Percentiles rank a stretch among this genome's conserved stretches.
Conservation (phyloP, 2,113 vertebrate genomes). For the Potamarius usumacintae region DNA sequence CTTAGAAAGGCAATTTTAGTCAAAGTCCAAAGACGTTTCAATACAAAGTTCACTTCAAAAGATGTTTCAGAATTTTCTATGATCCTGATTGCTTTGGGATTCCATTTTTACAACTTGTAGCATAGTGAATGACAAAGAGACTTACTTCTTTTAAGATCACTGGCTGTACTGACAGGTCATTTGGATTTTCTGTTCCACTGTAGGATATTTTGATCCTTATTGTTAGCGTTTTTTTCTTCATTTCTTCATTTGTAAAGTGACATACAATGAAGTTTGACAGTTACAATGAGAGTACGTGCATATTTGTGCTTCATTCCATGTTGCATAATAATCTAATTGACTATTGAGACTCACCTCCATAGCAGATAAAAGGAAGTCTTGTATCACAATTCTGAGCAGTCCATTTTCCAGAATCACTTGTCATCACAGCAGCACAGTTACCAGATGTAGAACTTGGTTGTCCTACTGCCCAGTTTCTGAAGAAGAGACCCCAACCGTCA, state of each 20-base stretch:
- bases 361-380: constrained; percentile 14
- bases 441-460: constrained; percentile 5
- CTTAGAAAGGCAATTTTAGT: no score
- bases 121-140: not conserved
- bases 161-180: not conserved
- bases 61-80: not conserved
- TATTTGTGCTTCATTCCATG: not conserved
- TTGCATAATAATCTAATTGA: not conserved
- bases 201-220: constrained; percentile 10
- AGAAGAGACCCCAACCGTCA: constrained; percentile 9
- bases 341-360: constrained; percentile 13
- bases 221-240: not conserved
- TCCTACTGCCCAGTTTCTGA: constrained; percentile 36
- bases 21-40: not conserved
- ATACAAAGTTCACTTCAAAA: not conserved
- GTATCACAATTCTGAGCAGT: not conserved
- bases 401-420: constrained; percentile 7
- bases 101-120: not conserved
- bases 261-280: not conserved
- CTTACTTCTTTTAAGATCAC: constrained; percentile 25
- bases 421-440: constrained; percentile 8
- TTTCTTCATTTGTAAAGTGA: not conserved
- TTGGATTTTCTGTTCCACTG: not conserved
- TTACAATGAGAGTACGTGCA: not conserved
- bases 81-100: not conserved